phyloP scores from a whole-genome alignment of 2,888 invertebrate species.

The Ectemnius cavifrons region DNA sequence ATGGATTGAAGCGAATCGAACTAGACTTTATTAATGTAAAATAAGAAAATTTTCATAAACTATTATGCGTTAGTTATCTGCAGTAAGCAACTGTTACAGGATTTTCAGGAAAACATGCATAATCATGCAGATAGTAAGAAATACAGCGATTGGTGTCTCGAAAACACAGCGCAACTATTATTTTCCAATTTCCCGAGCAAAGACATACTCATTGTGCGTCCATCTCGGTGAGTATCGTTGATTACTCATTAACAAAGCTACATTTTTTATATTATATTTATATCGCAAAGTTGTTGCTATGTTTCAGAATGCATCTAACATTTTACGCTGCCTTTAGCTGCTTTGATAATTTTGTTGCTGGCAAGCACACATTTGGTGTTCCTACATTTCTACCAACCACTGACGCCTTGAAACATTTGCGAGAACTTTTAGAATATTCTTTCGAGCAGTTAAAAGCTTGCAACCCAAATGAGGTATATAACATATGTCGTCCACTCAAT shows the following conservation, averaged over 20 bases:
- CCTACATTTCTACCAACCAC: conserved; percentile 88
- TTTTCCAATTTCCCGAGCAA: conserved; percentile 85
- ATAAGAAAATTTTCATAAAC: not conserved
- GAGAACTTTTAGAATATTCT: conserved; percentile 76
- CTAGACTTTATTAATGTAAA: not conserved
- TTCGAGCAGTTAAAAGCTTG: conserved; percentile 32
- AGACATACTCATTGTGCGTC: conserved; percentile 86
- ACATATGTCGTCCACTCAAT: not conserved
- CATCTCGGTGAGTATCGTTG: conserved; percentile 82
- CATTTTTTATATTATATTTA: conserved; percentile 8
- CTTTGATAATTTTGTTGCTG: conserved; percentile 92
- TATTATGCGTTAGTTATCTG: not conserved
- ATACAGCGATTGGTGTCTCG: conserved; percentile 89
- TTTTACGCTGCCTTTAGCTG: conserved; percentile 85
- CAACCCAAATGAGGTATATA: conserved; percentile 18
- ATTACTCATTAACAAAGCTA: not conserved
- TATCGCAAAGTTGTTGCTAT: not conserved
- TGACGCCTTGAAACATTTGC: conserved; percentile 86
- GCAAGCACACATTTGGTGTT: conserved; percentile 84
- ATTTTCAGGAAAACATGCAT: conserved; percentile 55
- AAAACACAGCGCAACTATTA: conserved; percentile 86
- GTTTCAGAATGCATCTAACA: conserved; percentile 86
- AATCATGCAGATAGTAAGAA: conserved; percentile 86
- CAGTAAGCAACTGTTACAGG: conserved; percentile 30
- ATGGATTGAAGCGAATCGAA: not conserved